Base-by-base conservation (phyloP, 2,113 vertebrate species). In the Suncus etruscus region DNA sequence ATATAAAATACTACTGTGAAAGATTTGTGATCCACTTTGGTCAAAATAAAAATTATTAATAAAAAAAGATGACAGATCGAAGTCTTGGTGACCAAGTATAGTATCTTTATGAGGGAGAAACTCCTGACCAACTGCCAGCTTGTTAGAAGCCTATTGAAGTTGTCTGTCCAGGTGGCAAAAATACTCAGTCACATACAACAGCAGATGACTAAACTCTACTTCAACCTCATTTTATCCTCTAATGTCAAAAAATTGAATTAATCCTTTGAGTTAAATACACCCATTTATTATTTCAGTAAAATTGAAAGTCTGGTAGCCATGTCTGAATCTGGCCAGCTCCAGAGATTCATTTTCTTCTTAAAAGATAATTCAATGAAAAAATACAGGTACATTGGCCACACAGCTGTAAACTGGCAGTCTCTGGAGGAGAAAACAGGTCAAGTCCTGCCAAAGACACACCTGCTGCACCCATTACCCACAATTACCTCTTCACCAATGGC, bases 201-300 rank as follows among this genome's bases (percentile, higher is more conserved):
- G 10, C 22, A 69, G 54, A 69, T 3, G 31, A 77, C 18, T 54
- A 91, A 66, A 73, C 58, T 2, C 51, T 65, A 39, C 29, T 70
- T 90, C 14, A 32, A 27, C 12, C 39, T 85, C 11, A 4, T 24
- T 65, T 76, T 66, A 76, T 9, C n/a, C 32, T 77, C 32, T 86
- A 45, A 58, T 83, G 68, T 11, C 32, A 77, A 80, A 50, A 32
- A n/a, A 29, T 29, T 27, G 80, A 25, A 24, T 91, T 79, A 8
- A 75, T 80, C 47, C 27, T 83, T 29, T 51, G 51, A 81, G 50
- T 70, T 77, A 15, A 93, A 29, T 54, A 75, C 39, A 74, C 82
- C 72, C 84, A 39, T 65, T 51, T 83, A 22, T 81, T 89, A 61
- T 87, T 91, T 90, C 16, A n/a, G 18, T 58, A 65, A 89, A 93